These are phyloP conservation scores for Indri indri DNA, from an alignment of 2,113 vertebrate genomes.

Conservation along the genomic window DNA sequence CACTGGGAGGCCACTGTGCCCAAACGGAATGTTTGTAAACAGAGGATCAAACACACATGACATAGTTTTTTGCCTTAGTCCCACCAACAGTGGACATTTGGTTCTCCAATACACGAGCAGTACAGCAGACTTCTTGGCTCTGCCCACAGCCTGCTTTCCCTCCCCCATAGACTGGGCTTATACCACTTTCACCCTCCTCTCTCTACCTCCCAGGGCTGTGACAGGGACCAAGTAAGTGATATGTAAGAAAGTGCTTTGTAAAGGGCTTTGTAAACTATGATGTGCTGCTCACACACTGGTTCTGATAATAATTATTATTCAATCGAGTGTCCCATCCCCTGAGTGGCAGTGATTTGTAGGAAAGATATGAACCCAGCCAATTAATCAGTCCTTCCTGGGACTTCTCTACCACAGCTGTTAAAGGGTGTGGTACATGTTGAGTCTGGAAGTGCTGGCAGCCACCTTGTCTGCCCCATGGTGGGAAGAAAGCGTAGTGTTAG, in stretches of 20 bases:
- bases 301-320: background rate
- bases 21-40: background rate
- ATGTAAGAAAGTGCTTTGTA: background rate
- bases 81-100: background rate
- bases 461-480: background rate
- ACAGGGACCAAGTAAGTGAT: background rate
- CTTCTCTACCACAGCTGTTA: background rate
- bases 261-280: background rate
- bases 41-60: background rate
- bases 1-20: background rate
- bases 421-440: background rate
- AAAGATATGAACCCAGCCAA: background rate
- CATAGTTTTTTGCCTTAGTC: background rate
- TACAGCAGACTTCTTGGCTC: background rate
- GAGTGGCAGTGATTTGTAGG: background rate
- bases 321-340: background rate
- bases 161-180: background rate
- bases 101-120: background rate
- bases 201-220: background rate
- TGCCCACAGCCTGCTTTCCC: background rate
- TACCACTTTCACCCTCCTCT: background rate
- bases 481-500: background rate
- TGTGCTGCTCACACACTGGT: background rate
- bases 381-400: background rate
- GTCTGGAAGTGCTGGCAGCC: background rate